Evolutionary conservation across 2,888 invertebrate species (phyloP).

Genomic region (Metellina segmentata): DNA sequence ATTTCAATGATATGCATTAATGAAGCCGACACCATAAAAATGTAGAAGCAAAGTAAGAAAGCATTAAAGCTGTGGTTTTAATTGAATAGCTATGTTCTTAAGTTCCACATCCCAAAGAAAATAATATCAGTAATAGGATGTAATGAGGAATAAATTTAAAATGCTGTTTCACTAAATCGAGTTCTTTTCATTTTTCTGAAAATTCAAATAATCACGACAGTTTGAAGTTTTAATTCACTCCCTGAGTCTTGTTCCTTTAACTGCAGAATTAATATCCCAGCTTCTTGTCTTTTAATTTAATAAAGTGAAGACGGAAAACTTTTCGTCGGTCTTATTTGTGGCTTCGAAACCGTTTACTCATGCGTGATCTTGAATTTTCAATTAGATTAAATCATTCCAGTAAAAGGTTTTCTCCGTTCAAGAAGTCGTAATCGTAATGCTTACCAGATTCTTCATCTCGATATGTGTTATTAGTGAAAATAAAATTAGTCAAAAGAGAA

Average conservation of each 20-base stretch:
- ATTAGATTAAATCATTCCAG: conserved; percentile 34
- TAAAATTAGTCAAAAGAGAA: background rate
- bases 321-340: conserved; percentile 18
- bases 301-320: conserved; percentile 35
- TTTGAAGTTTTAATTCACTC: background rate
- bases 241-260: background rate
- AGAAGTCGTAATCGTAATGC: background rate
- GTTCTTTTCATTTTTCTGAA: background rate
- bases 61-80: background rate
- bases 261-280: background rate
- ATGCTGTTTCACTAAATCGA: background rate
- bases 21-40: background rate
- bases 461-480: background rate
- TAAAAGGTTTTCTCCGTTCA: background rate
- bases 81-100: background rate
- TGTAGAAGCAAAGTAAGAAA: background rate
- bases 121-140: background rate
- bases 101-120: background rate
- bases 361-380: conserved; percentile 49
- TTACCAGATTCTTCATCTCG: background rate
- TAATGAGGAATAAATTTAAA: background rate
- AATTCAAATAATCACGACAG: background rate
- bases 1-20: background rate
- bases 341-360: conserved; percentile 18
- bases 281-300: conserved; percentile 45